A percentile compares a stretch with the other conserved stretches of the same genome.
Conservation (phyloP, 2,888 invertebrate genomes). For the Rhamphomyia laevipes region DNA sequence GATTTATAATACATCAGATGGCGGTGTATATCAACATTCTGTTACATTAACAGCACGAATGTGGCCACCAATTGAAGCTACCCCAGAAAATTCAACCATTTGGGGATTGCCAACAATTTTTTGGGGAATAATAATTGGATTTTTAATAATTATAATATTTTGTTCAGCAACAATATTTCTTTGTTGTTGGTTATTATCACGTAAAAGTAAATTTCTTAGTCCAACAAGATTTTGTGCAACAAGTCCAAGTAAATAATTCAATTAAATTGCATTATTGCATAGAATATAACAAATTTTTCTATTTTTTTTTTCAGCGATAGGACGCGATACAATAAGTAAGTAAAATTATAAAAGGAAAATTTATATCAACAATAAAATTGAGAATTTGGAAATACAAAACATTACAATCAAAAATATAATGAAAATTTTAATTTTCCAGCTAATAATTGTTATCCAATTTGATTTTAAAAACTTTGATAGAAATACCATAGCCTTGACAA, state of each 20-base stretch:
- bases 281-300: no score
- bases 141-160: slow-evolving; percentile 13
- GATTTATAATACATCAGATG: slow-evolving; percentile 14
- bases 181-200: slow-evolving; percentile 17
- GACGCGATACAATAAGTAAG: slow-evolving; percentile 12
- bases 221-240: slow-evolving; percentile 13
- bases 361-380: no score
- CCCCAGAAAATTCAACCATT: slow-evolving; percentile 14
- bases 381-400: no score
- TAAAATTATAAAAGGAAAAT: no score
- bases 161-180: slow-evolving; percentile 14
- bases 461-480: no score
- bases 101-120: slow-evolving; percentile 17
- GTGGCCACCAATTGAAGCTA: slow-evolving; percentile 24
- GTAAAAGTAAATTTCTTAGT: slow-evolving; percentile 15
- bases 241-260: slow-evolving; percentile 10
- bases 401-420: no score
- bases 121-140: slow-evolving; percentile 16
- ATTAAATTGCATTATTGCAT: not conserved
- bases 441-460: no score
- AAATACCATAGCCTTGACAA: no score
- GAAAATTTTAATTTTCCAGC: no score
- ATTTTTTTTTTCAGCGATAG: slow-evolving; percentile 9
- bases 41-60: slow-evolving; percentile 33
- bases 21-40: slow-evolving; percentile 28